phyloP scores from a whole-genome alignment of 2,113 vertebrate species.

The Dolichallabes microphthalmus region DNA sequence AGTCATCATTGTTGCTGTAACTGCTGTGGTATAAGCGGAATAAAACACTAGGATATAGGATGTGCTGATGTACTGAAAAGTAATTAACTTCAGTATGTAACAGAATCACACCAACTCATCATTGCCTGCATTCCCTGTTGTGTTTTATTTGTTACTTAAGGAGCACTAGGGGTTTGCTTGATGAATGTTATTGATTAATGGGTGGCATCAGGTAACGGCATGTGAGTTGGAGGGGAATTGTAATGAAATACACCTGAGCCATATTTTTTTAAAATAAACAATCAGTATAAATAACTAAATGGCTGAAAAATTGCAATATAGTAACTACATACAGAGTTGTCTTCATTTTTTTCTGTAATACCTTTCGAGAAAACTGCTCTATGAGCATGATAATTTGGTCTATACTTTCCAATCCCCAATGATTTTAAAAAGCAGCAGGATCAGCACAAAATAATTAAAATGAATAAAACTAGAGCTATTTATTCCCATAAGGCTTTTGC shows the following conservation, averaged over 20 bases:
- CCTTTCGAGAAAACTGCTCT: constrained; percentile 5
- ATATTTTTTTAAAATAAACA: background rate
- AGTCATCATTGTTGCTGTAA: background rate
- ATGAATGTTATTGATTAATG: background rate
- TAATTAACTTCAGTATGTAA: background rate
- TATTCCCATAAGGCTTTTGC: background rate
- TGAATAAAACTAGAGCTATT: constrained; percentile 2
- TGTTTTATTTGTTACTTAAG: background rate
- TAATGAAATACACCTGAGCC: background rate
- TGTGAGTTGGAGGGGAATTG: background rate
- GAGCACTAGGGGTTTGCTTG: background rate
- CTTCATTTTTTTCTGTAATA: background rate
- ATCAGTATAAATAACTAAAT: background rate
- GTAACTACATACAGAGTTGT: background rate
- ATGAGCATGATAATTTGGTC: background rate
- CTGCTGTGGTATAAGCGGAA: background rate
- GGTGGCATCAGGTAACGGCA: background rate
- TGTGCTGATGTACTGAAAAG: background rate
- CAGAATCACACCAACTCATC: background rate
- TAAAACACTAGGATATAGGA: background rate
- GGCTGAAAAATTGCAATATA: background rate
- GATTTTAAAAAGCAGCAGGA: background rate
- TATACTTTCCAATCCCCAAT: background rate
- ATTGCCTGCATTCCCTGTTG: background rate
- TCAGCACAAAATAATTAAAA: constrained; percentile 9